phyloP scores from a whole-genome alignment of 37 sponge, comb jelly and placozoan species.

The Eunapius fragilis region DNA sequence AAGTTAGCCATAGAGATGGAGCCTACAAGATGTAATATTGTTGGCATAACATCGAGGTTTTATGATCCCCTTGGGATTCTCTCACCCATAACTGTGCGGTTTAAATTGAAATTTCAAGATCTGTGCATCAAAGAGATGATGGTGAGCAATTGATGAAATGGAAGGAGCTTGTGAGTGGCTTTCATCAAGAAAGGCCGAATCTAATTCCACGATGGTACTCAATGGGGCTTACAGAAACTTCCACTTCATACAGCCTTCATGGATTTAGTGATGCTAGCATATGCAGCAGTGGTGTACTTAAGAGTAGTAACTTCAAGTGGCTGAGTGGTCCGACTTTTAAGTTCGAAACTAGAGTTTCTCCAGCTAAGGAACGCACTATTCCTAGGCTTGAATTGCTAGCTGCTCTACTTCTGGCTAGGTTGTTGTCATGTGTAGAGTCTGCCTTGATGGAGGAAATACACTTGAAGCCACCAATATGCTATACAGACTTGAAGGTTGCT shows the following conservation, averaged over 20 bases:
- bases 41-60: not conserved
- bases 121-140: not conserved
- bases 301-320: not conserved
- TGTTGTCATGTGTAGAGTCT: not conserved
- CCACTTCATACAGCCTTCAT: not conserved
- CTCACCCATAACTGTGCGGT: slow-evolving; percentile 10
- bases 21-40: not conserved
- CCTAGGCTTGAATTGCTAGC: slow-evolving; percentile 20
- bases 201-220: not conserved
- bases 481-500: slow-evolving; percentile 7
- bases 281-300: not conserved
- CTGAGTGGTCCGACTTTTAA: not conserved
- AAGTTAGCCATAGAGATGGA: not conserved
- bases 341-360: slow-evolving; percentile 10
- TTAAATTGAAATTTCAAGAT: slow-evolving; percentile 8
- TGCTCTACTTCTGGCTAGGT: slow-evolving; percentile 5
- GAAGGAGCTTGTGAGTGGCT: not conserved
- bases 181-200: not conserved
- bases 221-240: not conserved
- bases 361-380: slow-evolving; percentile 2
- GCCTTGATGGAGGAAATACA: not conserved
- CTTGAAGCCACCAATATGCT: not conserved
- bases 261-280: not conserved
- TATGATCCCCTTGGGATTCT: not conserved
- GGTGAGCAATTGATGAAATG: not conserved